Conservation (phyloP, 2,888 invertebrate genomes). For the Holacanthella duospinosa region DNA sequence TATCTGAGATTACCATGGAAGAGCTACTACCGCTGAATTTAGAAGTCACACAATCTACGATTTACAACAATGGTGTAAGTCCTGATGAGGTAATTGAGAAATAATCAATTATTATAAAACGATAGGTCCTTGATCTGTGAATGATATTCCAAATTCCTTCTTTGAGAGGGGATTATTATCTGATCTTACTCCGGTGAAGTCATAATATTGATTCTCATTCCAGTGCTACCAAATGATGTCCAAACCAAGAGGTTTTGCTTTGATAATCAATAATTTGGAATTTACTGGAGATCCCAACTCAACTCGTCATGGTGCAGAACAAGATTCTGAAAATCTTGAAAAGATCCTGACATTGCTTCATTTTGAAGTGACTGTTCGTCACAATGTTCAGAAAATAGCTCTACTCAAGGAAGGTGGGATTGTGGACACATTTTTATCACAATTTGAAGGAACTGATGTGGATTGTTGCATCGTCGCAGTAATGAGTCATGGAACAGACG, state of each 20-base stretch:
- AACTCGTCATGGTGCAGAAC: constrained; percentile 26
- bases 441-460: constrained; percentile 17
- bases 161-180: too few relatives aligned
- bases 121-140: background rate
- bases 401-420: constrained; percentile 18
- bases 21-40: constrained; percentile 19
- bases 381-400: constrained; percentile 2
- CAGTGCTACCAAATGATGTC: constrained; percentile 31
- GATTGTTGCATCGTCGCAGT: constrained; percentile 31
- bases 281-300: constrained; percentile 20
- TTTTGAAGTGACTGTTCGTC: constrained; percentile 16
- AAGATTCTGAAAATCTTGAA: constrained; percentile 21
- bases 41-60: constrained; percentile 11
- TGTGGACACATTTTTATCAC: constrained; percentile 21
- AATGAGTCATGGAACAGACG: constrained; percentile 34
- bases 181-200: too few relatives aligned
- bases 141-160: too few relatives aligned
- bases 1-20: constrained; percentile 9
- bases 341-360: constrained; percentile 21
- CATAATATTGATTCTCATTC: background rate
- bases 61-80: constrained; percentile 18
- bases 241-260: constrained; percentile 24
- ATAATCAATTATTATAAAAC: background rate
- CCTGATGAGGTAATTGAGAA: background rate
- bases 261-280: constrained; percentile 32